Percentiles rank a stretch among this genome's conserved stretches.
Evolutionary conservation across 2,113 vertebrate genomes (phyloP).

Genomic region (Corvus cornix): DNA sequence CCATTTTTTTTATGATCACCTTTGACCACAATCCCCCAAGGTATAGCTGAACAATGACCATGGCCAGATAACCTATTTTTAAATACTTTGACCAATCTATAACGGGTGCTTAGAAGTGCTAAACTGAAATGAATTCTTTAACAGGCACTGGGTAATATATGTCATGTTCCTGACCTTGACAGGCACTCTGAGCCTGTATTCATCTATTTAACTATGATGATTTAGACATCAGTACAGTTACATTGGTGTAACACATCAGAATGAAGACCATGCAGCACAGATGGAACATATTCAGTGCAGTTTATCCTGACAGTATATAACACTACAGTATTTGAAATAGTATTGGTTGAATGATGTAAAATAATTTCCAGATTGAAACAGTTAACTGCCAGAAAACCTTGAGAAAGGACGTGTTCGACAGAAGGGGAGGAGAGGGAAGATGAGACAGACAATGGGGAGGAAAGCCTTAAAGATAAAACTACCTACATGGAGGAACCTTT

Average conservation of each 20-base stretch:
- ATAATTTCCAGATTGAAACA: neutral
- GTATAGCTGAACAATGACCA: neutral
- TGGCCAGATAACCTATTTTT: neutral
- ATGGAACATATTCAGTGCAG: neutral
- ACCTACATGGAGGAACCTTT: neutral
- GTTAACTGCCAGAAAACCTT: neutral
- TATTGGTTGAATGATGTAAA: neutral
- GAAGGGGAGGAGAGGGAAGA: neutral
- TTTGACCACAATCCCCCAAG: neutral
- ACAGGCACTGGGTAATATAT: neutral
- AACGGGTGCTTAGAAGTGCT: neutral
- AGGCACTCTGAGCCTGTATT: neutral
- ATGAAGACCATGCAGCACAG: neutral
- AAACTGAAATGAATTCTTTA: neutral
- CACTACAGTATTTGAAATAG: neutral
- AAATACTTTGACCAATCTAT: neutral
- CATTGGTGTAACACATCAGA: neutral
- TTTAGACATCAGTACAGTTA: neutral
- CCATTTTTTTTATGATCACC: neutral
- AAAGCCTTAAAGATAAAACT: neutral
- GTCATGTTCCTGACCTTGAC: neutral
- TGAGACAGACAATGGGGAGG: neutral
- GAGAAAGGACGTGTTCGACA: neutral
- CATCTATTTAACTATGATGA: neutral
- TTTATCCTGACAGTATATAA: neutral